A percentile compares a stretch with the other conserved stretches of the same genome.
Conservation (phyloP, 2,888 invertebrate genomes). For the Tenthredo notha region DNA sequence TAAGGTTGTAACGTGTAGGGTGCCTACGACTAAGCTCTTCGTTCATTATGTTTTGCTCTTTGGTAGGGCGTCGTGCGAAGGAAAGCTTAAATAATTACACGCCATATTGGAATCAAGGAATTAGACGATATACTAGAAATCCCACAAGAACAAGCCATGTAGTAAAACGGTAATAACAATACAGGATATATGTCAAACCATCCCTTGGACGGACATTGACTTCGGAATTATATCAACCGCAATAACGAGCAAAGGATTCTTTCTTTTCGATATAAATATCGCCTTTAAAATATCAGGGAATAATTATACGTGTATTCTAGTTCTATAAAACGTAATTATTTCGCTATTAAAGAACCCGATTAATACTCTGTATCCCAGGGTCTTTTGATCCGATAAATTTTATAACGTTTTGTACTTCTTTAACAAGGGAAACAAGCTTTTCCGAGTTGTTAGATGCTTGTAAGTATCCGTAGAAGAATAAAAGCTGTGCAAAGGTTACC, state of each 20-base stretch:
- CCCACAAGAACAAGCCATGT: background rate
- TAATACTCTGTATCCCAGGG: background rate
- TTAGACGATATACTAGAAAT: conserved; percentile 31
- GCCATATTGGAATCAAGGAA: conserved; percentile 22
- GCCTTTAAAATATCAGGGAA: background rate
- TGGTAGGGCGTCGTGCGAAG: background rate
- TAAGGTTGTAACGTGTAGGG: background rate
- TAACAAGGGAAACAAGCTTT: background rate
- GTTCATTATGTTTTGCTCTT: conserved; percentile 39
- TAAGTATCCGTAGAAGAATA: background rate
- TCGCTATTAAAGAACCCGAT: background rate
- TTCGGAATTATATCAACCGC: background rate
- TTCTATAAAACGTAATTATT: background rate
- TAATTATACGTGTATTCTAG: background rate
- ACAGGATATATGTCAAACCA: background rate
- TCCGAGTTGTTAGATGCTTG: background rate
- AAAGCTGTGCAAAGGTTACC: background rate
- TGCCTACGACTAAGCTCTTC: conserved; percentile 15
- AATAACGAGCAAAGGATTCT: background rate
- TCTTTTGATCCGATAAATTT: background rate
- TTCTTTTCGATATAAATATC: too few species aligned
- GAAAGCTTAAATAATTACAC: conserved; percentile 23
- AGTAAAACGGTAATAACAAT: conserved; percentile 2
- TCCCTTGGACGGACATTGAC: background rate
- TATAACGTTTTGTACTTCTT: background rate